These are phyloP conservation scores for Dasypolia templi DNA, from an alignment of 2,888 invertebrate genomes.

Conservation along the genomic window DNA sequence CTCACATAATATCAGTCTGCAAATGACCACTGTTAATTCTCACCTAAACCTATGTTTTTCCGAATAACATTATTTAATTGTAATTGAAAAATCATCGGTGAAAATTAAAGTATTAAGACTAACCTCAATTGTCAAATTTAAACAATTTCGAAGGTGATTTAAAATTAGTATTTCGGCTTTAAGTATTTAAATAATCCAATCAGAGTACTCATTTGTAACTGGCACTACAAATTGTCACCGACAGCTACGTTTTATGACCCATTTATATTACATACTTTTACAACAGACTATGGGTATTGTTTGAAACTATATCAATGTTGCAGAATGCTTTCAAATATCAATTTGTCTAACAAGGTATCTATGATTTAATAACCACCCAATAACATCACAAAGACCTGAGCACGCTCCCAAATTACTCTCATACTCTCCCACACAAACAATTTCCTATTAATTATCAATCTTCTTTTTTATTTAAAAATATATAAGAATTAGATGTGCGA, in stretches of 20 bases:
- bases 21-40: background rate
- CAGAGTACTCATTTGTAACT: background rate
- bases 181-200: background rate
- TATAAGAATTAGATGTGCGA: constrained; percentile 30
- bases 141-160: background rate
- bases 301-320: background rate
- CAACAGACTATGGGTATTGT: background rate
- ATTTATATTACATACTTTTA: background rate
- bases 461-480: constrained; percentile 15
- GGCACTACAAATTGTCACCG: background rate
- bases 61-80: background rate
- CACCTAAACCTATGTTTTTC: too few relatives aligned
- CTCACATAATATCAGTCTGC: background rate
- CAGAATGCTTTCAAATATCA: background rate
- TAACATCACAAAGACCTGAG: background rate
- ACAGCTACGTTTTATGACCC: background rate
- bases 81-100: background rate
- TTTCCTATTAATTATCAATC: constrained; percentile 5
- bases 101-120: background rate
- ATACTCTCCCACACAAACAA: background rate
- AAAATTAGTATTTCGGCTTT: background rate
- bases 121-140: background rate
- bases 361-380: background rate
- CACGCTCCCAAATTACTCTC: background rate
- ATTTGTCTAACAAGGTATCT: background rate